Evolutionary conservation across 1,140 invertebrate genomes (phyloP), one percentile per base, ranked within the genome.

Genomic region (Drosophila guanche): DNA sequence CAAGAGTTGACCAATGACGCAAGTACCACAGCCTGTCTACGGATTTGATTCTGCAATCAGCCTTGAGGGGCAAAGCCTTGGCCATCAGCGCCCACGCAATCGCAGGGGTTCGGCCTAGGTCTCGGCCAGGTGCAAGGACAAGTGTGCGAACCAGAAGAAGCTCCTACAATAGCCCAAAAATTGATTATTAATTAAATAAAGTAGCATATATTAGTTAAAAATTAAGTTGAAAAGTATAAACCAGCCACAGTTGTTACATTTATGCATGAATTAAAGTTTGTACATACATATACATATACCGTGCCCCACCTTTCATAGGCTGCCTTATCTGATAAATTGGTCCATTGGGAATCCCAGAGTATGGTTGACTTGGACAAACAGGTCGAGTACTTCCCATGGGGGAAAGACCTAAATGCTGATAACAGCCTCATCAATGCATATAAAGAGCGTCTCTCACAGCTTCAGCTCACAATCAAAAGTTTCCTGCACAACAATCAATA

Each of bases 1-100:
- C 40, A 86, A 86, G 5, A 86, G 83, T 76, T 86, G 83, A 86
- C 83, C 65, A n/a, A 20, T n/a, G 1, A 60, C 55, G 0, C 25
- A 27, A 4, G 20, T 16, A 2, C 42, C 43, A 41, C n/a, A 40
- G 37, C 37, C 48, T 56, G 57, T 46, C 29, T 23, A 5, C 43
- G 63, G 41, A 57, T 52, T 33, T 27, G 41, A 55, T 33, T 6
- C 40, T 16, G 25, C 43, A 27, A 25, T 20, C 22, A 55, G 47
- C 46, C 58, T 45, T 43, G 50, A 66, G 14, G 25, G 10, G 5
- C 47, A n/a, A 43, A 52, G 27, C 5, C 46, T 46, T 37, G 48
- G 45, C 8, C 47, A 52, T 16, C 46, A 33, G 23, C 25, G 55
- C 14, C 62, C 47, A 16, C 57, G 63, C 37, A 66, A 63, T 16